Percentiles rank a stretch among this genome's conserved stretches.
Evolutionary conservation across 2,797 vertebrate species (phyloP).

Genomic region (Nasua narica): DNA sequence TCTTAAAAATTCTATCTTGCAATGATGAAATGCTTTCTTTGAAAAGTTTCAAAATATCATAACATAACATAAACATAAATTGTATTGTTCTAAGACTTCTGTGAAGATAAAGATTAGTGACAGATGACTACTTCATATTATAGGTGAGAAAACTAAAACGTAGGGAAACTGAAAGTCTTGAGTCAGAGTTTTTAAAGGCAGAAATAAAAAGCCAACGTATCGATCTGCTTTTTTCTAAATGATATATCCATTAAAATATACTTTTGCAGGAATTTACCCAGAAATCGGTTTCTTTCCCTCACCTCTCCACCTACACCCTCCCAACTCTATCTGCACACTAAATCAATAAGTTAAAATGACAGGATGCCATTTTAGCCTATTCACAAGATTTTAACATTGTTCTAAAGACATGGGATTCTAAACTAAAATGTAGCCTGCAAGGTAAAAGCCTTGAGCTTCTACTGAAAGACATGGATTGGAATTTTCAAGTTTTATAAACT

Average conservation of each 20-base stretch:
- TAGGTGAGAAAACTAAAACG: not conserved
- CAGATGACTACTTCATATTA: not conserved
- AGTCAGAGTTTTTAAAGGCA: not conserved
- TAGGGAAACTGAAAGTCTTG: not conserved
- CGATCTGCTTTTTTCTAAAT: not conserved
- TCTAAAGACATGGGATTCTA: not conserved
- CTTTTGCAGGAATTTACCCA: not conserved
- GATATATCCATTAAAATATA: not conserved
- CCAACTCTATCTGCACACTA: not conserved
- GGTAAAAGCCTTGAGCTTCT: not conserved
- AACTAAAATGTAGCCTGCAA: slow-evolving; percentile 14
- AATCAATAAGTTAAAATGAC: not conserved
- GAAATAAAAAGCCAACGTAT: not conserved
- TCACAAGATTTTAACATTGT: not conserved
- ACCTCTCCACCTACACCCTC: too few relatives aligned
- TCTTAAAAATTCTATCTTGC: not conserved
- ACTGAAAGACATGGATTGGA: not conserved
- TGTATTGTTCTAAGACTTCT: not conserved
- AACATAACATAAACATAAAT: not conserved
- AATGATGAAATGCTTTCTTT: not conserved
- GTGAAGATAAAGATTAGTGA: not conserved
- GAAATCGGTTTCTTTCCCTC: not conserved
- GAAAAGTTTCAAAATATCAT: not conserved
- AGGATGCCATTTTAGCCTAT: not conserved
- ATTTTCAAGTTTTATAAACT: slow-evolving; percentile 1